A percentile compares a stretch with the other conserved stretches of the same genome.
These are phyloP conservation scores for Zoanthus gigantus DNA, from an alignment of 92 coral and sea anemone genomes.

Conservation along the genomic window DNA sequence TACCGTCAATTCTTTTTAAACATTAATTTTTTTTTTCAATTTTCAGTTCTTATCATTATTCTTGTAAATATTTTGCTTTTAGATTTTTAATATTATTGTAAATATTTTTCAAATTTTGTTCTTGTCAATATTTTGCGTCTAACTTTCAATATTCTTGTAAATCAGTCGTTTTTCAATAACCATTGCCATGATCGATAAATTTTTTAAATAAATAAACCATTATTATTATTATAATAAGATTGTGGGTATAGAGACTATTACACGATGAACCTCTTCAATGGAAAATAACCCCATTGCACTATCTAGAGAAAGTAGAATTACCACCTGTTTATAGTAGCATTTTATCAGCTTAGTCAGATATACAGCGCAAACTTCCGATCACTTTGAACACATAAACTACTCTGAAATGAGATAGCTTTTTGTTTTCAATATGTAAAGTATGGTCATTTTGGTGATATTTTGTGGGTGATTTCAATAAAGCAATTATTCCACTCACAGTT, in stretches of 20 bases:
- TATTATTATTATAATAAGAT: too few species aligned
- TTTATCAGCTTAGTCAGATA: conserved; percentile 23
- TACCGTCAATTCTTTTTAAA: too few species aligned
- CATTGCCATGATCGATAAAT: too few species aligned
- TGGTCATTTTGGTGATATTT: conserved; percentile 34
- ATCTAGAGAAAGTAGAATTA: conserved; percentile 28
- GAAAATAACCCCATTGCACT: conserved; percentile 28
- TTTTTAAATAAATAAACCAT: too few species aligned
- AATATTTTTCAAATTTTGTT: too few species aligned
- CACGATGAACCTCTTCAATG: conserved; percentile 33
- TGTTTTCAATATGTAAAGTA: conserved; percentile 19
- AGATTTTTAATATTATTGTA: too few species aligned
- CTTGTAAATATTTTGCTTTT: too few species aligned
- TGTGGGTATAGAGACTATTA: conserved; percentile 21
- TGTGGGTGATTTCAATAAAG: conserved; percentile 36
- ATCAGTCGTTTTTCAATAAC: too few species aligned
- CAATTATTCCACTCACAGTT: background rate
- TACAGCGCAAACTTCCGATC: conserved; percentile 11
- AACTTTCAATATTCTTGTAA: too few species aligned
- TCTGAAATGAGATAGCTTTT: conserved; percentile 40
- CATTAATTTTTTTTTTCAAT: too few species aligned
- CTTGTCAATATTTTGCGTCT: too few species aligned
- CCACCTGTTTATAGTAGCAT: conserved; percentile 37
- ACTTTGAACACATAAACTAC: conserved; percentile 19
- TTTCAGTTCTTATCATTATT: too few species aligned